These are phyloP conservation scores for Lithophane ornitopus DNA, from an alignment of 2,888 invertebrate species.

Conservation along the genomic window DNA sequence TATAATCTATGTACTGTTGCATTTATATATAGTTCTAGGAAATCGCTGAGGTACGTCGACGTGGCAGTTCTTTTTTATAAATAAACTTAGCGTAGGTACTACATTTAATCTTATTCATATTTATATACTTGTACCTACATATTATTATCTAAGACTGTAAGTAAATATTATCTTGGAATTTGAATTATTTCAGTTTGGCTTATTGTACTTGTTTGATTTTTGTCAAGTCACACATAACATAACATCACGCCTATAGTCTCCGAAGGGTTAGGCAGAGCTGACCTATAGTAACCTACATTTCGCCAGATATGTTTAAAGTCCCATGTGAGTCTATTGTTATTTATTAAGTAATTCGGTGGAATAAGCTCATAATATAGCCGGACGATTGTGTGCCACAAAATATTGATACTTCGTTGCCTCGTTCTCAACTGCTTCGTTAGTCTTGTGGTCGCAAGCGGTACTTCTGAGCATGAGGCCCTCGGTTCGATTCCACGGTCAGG, in stretches of 20 bases:
- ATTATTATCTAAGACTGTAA: too few relatives aligned
- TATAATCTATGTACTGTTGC: slow-evolving; percentile 8
- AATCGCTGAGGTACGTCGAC: not conserved
- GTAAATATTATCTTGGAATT: too few relatives aligned
- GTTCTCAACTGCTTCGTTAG: not conserved
- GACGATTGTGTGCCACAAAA: not conserved
- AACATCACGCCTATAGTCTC: too few relatives aligned
- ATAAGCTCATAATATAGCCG: not conserved
- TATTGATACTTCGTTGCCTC: not conserved
- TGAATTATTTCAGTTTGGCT: too few relatives aligned
- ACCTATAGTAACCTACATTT: too few relatives aligned
- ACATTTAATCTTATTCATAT: not conserved
- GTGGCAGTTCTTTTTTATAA: not conserved
- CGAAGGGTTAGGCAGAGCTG: too few relatives aligned
- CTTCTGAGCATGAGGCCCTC: not conserved
- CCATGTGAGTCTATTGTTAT: too few relatives aligned
- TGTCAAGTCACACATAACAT: not conserved
- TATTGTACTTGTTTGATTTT: not conserved
- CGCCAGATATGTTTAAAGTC: too few relatives aligned
- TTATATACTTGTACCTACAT: too few relatives aligned
- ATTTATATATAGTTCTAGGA: slow-evolving; percentile 6
- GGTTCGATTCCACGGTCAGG: not conserved
- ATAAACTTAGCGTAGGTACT: not conserved
- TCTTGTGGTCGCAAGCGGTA: not conserved
- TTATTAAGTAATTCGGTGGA: not conserved